Percentiles rank a stretch among this genome's conserved stretches.
Conservation (phyloP, 2,113 vertebrate genomes). For the Chrysochloris asiatica region DNA sequence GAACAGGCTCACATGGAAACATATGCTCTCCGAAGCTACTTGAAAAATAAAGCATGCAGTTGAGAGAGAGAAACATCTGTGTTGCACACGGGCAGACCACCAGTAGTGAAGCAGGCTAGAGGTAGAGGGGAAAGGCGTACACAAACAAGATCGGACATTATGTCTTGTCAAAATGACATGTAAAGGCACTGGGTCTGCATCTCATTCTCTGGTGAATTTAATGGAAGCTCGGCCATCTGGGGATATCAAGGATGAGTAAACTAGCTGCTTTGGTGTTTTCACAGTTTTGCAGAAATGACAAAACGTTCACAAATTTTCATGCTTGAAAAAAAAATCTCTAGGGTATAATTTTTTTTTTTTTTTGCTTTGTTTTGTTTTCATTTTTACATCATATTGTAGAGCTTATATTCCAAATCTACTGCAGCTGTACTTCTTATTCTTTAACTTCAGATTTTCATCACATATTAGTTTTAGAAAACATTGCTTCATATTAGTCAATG, state of each 20-base stretch:
- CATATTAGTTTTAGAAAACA: conserved; percentile 41
- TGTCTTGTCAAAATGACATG: conserved; percentile 78
- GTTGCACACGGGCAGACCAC: conserved; percentile 83
- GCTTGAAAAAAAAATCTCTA: not conserved
- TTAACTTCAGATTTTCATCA: conserved; percentile 20
- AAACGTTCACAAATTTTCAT: conserved; percentile 18
- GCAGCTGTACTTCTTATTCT: not conserved
- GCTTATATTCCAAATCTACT: conserved; percentile 3
- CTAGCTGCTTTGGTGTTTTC: conserved; percentile 18
- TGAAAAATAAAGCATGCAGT: conserved; percentile 82
- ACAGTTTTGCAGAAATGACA: conserved; percentile 62
- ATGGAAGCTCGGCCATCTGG: conserved; percentile 61
- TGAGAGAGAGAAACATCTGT: conserved; percentile 84
- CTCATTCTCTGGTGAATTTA: conserved; percentile 45
- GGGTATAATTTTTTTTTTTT: conserved; percentile 45
- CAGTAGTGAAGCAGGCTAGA: conserved; percentile 77
- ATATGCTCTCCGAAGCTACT: conserved; percentile 83
- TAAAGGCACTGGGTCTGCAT: conserved; percentile 23
- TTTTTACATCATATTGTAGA: not conserved
- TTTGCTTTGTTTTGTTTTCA: not conserved
- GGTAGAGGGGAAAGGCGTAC: conserved; percentile 76
- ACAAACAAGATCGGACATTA: conserved; percentile 80
- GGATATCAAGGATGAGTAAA: conserved; percentile 49
- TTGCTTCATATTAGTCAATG: not conserved
- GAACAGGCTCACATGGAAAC: conserved; percentile 81